Base-by-base conservation (phyloP, 2,888 invertebrate genomes). In the Volucella inanis region DNA sequence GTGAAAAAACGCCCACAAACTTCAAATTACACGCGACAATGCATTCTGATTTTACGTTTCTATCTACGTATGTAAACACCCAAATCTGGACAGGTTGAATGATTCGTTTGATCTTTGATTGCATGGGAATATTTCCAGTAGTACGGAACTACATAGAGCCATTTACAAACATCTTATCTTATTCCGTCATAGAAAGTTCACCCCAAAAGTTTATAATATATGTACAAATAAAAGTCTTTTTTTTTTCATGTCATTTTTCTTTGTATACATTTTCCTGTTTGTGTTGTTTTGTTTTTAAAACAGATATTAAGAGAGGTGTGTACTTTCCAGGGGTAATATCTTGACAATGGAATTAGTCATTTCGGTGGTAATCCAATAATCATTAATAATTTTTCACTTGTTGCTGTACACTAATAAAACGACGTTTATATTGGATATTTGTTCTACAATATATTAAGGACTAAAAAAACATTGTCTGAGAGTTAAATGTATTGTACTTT, bases 51-150 rank as follows among this genome's bases (percentile, higher is more conserved):
- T 75, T 55, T 61, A 71, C 75, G 43, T 67, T 57, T 52, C 11
- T 70, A 57, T 18, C 52, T 79, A 31, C 62, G 14, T 14, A 76
- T 80, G 76, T 61, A 65, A 85, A 80, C 72, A 81, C 68, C 70
- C 85, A 43, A 77, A 76, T 57, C 57, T 72, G 62, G 68, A 72
- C 81, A 81, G 85, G 85, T 85, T 85, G 71, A 85, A 71, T 81
- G 85, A 85, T 81, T 85, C 81, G 85, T 77, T 85, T 85, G 81
- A 85, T 85, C 76, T 81, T 47, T 85, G 81, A 85, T 85, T 77
- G 47, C 84, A 75, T 75, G 79, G 65, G 75, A 80, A 80, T 70
- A 75, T 74, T 74, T 72, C 50, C 68, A 68, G 70, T 76, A 71
- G 61, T 55, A 39, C 1, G 8, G 38, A 6, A 67, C 47, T 41